phyloP scores from a whole-genome alignment of 2,797 vertebrate species.

The Peromyscus melanophrys region DNA sequence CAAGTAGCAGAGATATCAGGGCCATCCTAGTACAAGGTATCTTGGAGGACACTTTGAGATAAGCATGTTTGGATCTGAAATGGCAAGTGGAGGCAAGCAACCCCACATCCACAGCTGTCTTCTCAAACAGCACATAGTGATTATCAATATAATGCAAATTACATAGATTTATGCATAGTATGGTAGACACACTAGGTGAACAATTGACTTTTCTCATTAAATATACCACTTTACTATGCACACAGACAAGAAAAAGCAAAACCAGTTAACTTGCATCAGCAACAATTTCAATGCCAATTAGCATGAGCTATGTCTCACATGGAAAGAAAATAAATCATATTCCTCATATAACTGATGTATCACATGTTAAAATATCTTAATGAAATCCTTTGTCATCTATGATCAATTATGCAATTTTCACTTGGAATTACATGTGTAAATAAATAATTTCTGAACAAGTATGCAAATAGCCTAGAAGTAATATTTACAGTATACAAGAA shows the following conservation, averaged over 20 bases:
- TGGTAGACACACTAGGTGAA: not conserved
- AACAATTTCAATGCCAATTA: slow-evolving; percentile 57
- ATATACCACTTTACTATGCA: not conserved
- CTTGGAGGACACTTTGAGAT: not conserved
- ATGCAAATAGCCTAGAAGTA: slow-evolving; percentile 56
- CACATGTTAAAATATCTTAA: slow-evolving; percentile 79
- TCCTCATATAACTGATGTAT: slow-evolving; percentile 66
- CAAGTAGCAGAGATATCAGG: not conserved
- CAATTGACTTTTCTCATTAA: slow-evolving; percentile 30
- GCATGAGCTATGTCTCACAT: slow-evolving; percentile 37
- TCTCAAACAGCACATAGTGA: not conserved
- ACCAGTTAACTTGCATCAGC: not conserved
- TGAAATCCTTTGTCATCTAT: slow-evolving; percentile 72
- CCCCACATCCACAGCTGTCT: not conserved
- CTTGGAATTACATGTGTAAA: slow-evolving; percentile 68
- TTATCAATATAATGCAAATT: not conserved
- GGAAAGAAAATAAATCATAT: slow-evolving; percentile 72
- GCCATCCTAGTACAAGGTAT: not conserved
- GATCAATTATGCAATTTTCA: slow-evolving; percentile 70
- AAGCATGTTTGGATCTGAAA: not conserved
- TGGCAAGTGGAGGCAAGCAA: not conserved
- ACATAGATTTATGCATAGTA: not conserved
- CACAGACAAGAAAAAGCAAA: slow-evolving; percentile 28
- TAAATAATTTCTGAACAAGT: slow-evolving; percentile 73
- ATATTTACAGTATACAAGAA: slow-evolving; percentile 67